Evolutionary conservation across 2,113 vertebrate species (phyloP), one percentile per base, ranked within the genome.

Genomic region (Pseudonaja textilis): DNA sequence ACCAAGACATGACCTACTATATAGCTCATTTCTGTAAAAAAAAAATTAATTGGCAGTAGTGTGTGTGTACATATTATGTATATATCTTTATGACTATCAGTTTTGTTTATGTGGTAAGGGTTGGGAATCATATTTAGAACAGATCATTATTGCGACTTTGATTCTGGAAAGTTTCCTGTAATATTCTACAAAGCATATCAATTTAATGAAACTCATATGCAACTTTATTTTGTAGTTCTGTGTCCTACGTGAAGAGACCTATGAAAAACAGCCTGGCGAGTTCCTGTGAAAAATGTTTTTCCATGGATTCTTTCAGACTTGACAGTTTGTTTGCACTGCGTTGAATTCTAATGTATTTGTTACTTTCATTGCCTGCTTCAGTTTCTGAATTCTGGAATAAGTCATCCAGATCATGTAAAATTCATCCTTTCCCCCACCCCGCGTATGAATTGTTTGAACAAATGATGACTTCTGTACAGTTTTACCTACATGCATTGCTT

Each of bases 171-270:
- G 2, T 93, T 95, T 93, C 92, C 54, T 90, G 92, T 89, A 89
- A 54, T 22, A 39, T 90, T 94, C 93, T 89, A 93, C 81, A 50
- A 91, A 14, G 3, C n/a, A 16, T 8, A 12, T 16, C 87, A 20
- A 45, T 96, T 89, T 88, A 95, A 7, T 88, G 50, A 23, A 57
- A 16, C 10, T 96, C 86, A 91, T 92, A n/a, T 91, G 5, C 91
- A 23, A 94, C 88, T 95, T 74, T 90, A 91, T 95, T 90, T 94
- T 94, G n/a, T 93, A 98, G 98, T 98, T 94, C 95, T 98, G 64
- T 98, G 98, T 95, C 98, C 98, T 50, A 98, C 98, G 92, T 98
- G 97, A 97, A 97, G 95, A 96, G 52, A 18, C 25, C 90, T 90
- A 56, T 92, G 91, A 45, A 93, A 94, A 95, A 85, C 87, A 94